A percentile compares a stretch with the other conserved stretches of the same genome.
Evolutionary conservation across 2,888 invertebrate species (phyloP).

Genomic region (Willowsia nigromaculata): DNA sequence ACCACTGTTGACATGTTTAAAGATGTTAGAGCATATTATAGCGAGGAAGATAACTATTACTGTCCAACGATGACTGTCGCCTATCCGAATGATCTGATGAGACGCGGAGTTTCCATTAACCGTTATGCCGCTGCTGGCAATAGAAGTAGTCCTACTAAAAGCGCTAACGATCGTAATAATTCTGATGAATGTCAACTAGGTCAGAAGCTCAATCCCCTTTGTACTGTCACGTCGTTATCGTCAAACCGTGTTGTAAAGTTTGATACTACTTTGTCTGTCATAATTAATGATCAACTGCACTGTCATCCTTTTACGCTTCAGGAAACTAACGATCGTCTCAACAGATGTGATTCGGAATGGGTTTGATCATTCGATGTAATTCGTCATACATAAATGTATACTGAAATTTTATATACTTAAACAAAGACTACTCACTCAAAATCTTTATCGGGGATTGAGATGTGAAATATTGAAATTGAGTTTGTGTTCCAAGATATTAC

Average conservation of each 20-base stretch:
- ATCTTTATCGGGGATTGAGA: background rate
- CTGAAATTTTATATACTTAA: background rate
- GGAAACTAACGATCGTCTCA: constrained; percentile 41
- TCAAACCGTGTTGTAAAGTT: constrained; percentile 41
- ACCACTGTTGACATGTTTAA: constrained; percentile 48
- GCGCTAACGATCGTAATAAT: constrained; percentile 12
- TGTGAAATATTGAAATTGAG: background rate
- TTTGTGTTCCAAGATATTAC: too few relatives aligned
- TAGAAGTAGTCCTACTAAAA: background rate
- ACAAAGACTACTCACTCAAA: background rate
- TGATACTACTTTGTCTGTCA: constrained; percentile 50
- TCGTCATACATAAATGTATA: constrained; percentile 49
- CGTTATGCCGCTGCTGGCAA: background rate
- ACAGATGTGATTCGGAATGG: constrained; percentile 63
- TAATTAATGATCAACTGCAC: constrained; percentile 50
- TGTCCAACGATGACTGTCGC: constrained; percentile 38
- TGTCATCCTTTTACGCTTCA: constrained; percentile 44
- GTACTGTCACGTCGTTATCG: constrained; percentile 34
- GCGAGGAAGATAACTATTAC: constrained; percentile 65
- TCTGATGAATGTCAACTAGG: constrained; percentile 2
- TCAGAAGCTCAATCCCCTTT: constrained; percentile 45
- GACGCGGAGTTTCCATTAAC: constrained; percentile 46
- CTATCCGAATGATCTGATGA: constrained; percentile 58
- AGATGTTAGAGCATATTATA: constrained; percentile 51
- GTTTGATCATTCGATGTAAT: constrained; percentile 69